Evolutionary conservation across 2,113 vertebrate genomes (phyloP).

Genomic region (Malurus elegans): DNA sequence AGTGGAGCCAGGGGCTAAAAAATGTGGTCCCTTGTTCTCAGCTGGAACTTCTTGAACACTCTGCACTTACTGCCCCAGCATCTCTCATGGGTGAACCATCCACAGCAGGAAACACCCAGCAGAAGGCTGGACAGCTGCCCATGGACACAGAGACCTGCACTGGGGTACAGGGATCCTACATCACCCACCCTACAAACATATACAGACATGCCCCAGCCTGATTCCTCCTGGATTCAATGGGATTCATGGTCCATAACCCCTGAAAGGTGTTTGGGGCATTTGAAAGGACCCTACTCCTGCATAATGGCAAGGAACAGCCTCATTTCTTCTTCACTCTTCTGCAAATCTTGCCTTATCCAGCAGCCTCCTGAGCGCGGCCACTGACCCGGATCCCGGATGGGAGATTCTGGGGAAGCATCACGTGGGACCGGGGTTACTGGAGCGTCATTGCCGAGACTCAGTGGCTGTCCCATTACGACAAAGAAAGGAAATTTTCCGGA

Average conservation of each 20-base stretch:
- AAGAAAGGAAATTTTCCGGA: neutral
- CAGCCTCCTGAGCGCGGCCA: accelerated
- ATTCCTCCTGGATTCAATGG: neutral
- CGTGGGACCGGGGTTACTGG: accelerated
- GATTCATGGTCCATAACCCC: neutral
- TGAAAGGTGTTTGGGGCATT: neutral
- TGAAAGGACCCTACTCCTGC: neutral
- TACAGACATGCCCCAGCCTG: neutral
- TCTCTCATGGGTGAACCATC: neutral
- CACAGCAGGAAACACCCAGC: neutral
- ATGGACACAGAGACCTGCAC: neutral
- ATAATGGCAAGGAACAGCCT: neutral
- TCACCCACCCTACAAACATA: neutral
- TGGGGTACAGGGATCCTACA: neutral
- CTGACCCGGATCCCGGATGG: neutral
- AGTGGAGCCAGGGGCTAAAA: neutral
- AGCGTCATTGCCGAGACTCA: neutral
- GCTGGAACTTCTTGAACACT: neutral
- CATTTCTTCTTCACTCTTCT: neutral
- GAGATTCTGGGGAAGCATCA: neutral
- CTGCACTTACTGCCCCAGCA: neutral
- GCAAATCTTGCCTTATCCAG: neutral
- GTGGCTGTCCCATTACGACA: neutral
- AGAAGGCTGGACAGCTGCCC: neutral
- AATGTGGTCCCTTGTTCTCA: neutral